Evolutionary conservation across 2,113 vertebrate genomes (phyloP).

Genomic region (Setophaga petechia): DNA sequence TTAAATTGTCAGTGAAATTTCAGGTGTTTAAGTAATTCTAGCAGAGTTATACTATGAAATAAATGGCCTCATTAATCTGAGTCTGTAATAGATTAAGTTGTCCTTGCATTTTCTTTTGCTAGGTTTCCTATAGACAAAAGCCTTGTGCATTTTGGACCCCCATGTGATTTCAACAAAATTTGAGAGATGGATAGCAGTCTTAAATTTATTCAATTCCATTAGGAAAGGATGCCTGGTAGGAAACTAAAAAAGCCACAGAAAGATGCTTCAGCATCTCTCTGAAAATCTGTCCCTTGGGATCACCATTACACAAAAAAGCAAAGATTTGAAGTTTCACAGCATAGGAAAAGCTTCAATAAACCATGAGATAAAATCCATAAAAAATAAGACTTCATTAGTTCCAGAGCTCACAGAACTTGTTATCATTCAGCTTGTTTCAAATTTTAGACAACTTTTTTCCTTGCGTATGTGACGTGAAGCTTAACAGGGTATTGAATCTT

Average conservation of each 20-base stretch:
- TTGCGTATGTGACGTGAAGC: not conserved
- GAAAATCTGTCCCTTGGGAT: not conserved
- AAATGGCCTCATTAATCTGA: constrained; percentile 10
- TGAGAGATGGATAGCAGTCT: not conserved
- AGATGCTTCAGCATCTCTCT: not conserved
- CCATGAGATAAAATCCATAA: constrained; percentile 13
- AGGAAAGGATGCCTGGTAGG: not conserved
- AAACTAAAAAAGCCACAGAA: not conserved
- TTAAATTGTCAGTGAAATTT: constrained; percentile 22
- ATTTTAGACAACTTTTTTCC: not conserved
- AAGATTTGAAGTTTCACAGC: not conserved
- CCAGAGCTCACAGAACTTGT: not conserved
- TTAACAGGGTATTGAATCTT: not conserved
- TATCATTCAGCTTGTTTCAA: constrained; percentile 27
- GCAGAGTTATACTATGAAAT: not conserved
- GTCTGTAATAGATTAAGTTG: not conserved
- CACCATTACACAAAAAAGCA: not conserved
- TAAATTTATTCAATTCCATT: not conserved
- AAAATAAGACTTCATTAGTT: not conserved
- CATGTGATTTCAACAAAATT: not conserved
- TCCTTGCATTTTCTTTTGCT: constrained; percentile 5
- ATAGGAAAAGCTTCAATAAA: not conserved
- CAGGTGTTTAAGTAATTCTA: not conserved
- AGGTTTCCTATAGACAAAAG: not conserved
- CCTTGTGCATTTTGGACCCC: not conserved